These are phyloP conservation scores for Cyanoderma ruficeps DNA, from an alignment of 2,113 vertebrate genomes.

Conservation along the genomic window DNA sequence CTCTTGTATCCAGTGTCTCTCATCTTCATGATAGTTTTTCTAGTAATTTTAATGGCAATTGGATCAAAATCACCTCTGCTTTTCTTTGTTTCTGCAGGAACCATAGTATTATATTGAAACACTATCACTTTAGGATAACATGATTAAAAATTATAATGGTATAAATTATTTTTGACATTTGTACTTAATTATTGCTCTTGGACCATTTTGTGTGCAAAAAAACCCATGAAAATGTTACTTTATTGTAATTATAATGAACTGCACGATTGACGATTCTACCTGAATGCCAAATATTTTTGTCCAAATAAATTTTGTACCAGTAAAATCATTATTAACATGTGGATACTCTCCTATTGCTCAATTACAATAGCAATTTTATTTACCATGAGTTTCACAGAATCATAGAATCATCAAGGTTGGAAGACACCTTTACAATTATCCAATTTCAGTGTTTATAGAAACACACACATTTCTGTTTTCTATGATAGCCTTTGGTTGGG, in stretches of 20 bases:
- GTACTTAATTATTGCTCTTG: neutral
- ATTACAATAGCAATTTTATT: neutral
- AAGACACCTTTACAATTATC: neutral
- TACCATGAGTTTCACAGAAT: neutral
- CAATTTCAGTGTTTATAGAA: neutral
- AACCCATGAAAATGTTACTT: neutral
- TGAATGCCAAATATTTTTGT: neutral
- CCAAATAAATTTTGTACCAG: neutral
- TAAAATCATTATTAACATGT: neutral
- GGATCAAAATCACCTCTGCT: neutral
- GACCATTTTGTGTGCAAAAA: neutral
- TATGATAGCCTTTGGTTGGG: neutral
- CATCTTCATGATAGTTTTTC: neutral
- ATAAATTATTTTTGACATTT: neutral
- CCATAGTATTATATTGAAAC: neutral
- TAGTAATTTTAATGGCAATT: neutral
- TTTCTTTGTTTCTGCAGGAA: neutral
- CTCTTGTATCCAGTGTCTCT: neutral
- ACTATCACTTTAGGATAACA: neutral
- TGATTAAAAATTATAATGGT: neutral
- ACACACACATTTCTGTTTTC: neutral
- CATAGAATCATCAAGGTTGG: neutral
- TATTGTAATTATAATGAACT: neutral
- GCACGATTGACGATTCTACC: neutral
- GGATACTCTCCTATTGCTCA: neutral